Base-by-base conservation (phyloP, 2,113 vertebrate species). In the Oenanthe melanoleuca region DNA sequence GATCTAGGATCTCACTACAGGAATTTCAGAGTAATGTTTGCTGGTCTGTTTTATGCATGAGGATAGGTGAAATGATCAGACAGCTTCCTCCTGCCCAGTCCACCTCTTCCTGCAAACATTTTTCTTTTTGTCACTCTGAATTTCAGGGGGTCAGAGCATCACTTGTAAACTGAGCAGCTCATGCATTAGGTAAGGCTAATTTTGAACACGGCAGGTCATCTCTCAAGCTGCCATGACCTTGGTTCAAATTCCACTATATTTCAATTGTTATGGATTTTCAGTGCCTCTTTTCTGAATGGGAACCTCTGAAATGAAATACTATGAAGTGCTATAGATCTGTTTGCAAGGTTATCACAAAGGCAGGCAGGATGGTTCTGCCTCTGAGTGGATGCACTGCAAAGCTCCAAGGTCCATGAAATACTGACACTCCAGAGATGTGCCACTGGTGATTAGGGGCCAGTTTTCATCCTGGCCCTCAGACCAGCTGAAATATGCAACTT, bases 301-400 rank as follows among this genome's bases (percentile, higher is more conserved):
- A 94, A 90, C 60, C 86, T 96, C 79, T 71, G 88, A 84, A 94
- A 96, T 88, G 75, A 94, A 90, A 92, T 86, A 33, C 92, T 42
- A 23, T 22, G 88, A 86, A 91, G 88, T 56, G 88, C 80, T 94
- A 88, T 96, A 95, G 94, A 95, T 95, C 85, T 93, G 84, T 66
- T 93, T 73, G 88, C 93, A 96, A 96, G 94, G 93, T 96, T 78
- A 96, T 92, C 90, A 45, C 93, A 95, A 96, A 96, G 93, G 92
- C 95, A 89, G 82, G 75, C 6, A 3, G 82, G 89, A 88, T 6
- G 5, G 60, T 66, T 80, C 45, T 90, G 72, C 85, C 78, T 82
- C 65, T 14, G 66, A 86, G 70, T 91, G 31, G 67, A 88, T 37
- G 59, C 60, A 19, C 71, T 83, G 60, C 88, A 71, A 92, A 94